These are phyloP conservation scores for Artemisiospiza belli DNA, from an alignment of 2,113 vertebrate species.

Conservation along the genomic window DNA sequence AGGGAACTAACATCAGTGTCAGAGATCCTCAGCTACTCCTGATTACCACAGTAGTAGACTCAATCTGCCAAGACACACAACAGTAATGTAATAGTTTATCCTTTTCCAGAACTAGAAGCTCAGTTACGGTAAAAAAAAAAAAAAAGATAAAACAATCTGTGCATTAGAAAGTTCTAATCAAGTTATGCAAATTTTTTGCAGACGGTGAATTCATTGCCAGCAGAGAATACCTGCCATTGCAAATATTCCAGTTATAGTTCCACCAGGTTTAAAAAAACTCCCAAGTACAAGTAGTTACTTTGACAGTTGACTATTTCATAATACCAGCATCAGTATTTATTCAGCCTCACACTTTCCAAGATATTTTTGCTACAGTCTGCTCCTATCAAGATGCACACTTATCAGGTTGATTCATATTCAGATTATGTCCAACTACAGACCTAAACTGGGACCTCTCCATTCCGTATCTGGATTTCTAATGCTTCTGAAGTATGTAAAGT, in stretches of 20 bases:
- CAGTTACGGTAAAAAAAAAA: not conserved
- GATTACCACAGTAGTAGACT: not conserved
- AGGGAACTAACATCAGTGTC: not conserved
- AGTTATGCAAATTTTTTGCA: not conserved
- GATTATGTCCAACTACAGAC: not conserved
- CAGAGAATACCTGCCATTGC: not conserved
- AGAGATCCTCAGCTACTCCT: not conserved
- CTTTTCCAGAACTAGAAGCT: not conserved
- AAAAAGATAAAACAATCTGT: not conserved
- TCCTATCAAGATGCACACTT: not conserved
- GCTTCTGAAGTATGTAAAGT: not conserved
- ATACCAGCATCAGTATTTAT: not conserved
- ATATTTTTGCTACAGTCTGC: not conserved
- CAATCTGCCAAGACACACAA: not conserved
- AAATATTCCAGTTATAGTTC: not conserved
- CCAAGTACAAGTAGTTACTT: not conserved
- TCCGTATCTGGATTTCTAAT: not conserved
- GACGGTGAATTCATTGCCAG: not conserved
- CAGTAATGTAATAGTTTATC: not conserved
- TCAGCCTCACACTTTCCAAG: not conserved
- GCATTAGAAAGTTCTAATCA: not conserved
- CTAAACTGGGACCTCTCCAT: not conserved
- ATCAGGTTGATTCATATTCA: not conserved
- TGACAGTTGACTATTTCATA: not conserved
- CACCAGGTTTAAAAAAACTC: not conserved